Evolutionary conservation across 2,888 invertebrate species (phyloP), one percentile per base, ranked within the genome.

Genomic region (Synergus umbraculus): DNA sequence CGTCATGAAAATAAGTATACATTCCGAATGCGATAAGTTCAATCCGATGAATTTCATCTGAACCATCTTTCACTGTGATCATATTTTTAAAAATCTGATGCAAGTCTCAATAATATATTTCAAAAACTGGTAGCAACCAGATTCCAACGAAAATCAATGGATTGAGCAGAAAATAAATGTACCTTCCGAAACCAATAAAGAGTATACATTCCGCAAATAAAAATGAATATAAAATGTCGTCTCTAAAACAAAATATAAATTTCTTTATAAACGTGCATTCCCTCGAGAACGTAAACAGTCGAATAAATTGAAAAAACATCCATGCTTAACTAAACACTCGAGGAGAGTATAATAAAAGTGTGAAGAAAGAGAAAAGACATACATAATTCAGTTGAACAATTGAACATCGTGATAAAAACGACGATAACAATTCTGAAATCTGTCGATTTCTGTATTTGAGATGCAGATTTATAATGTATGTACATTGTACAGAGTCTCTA

Each of bases 241-340:
- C 49, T 46, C 4, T 37, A 15, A 29, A 29, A 60, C 13, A 60
- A 54, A 46, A 46, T 69, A 49, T n/a, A 49, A 67, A n/a, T 15
- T 18, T 18, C 8, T n/a, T 22, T 12, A 60, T 15, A 69, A 46
- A 46, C 37, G 15, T 54, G 37, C 15, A 29, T 54, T 54, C 49
- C 37, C 10, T 69, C 73, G 54, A 37, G 37, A 73, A 73, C 46
- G 15, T n/a, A 73, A 73, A 37, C 49, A n/a, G 37, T 73, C 73
- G 37, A 12, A 60, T 60, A 60, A 73, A 73, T 73, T 8, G 73
- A 54, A 73, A 73, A 73, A 73, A 73, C 73, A 73, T 37, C 9
- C 73, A 73, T 73, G 73, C 73, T 73, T 54, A 73, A 73, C 73
- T 73, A 73, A 73, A 73, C 73, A 73, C 49, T 73, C 54, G 73